Base-by-base conservation (phyloP, 2,888 invertebrate species). In the Heliothis peltigera region DNA sequence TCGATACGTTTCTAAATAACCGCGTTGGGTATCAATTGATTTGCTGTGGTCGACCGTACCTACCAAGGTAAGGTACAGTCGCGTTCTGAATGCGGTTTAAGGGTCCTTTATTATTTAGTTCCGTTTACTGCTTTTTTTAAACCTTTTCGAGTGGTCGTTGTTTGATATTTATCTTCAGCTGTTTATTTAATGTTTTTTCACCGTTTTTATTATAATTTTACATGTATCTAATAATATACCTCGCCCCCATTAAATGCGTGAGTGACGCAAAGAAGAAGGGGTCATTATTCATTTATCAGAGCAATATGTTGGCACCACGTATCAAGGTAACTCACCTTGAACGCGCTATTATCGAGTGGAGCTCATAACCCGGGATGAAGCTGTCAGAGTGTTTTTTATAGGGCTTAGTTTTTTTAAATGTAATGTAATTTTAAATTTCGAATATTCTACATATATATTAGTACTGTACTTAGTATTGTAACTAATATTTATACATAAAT, bases 271-370 rank as follows among this genome's bases (percentile, higher is more conserved):
- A 52, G 42, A 25, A 32, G 28, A 19, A 17, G 46, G 46, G 52
- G 56, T 64, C 51, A 22, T 64, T 56, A 65, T 6, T 21, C 55
- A 52, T 19, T 68, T 69, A 69, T 64, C 66, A 35, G 18, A 17
- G 1, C n/a, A 25, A 25, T n/a, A 43, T 18, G n/a, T 64, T 72
- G 53, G 42, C 51, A 62, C 46, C 51, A 4, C 18, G 39, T 47
- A 47, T 47, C 42, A 15, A 12, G 21, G n/a, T 54, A 55, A 49
- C 46, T 68, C 72, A 69, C 68, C 68, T 69, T 72, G 69, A 43
- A 43, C 47, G 55, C 6, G 51, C 65, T 72, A 68, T 64, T 55
- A 43, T 8, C 0, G 18, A 42, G 49, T 63, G 70, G 72, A 64
- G 39, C 39, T 39, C 39, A n/a, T n/a, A 39, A 39, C 39, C 39